These are phyloP conservation scores for Penaeus vannamei DNA, from an alignment of 1,140 invertebrate species.

Conservation along the genomic window DNA sequence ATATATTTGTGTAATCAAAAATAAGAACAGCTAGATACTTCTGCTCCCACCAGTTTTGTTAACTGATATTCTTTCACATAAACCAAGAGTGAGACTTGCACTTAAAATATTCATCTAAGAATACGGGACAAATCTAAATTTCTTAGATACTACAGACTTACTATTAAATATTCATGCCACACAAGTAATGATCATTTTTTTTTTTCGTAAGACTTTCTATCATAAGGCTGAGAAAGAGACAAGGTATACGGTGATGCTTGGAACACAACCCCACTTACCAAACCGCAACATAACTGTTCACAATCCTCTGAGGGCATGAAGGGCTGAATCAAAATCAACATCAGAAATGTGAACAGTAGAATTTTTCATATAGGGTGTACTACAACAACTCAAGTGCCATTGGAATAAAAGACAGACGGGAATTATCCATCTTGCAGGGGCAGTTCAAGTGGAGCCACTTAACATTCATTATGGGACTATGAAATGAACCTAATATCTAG, in stretches of 20 bases:
- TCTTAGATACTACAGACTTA: no score
- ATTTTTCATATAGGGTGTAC: conserved; percentile 3
- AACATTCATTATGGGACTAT: conserved; percentile 26
- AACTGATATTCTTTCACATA: no score
- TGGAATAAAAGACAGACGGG: conserved; percentile 39
- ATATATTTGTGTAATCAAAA: no score
- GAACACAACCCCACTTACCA: conserved; percentile 80
- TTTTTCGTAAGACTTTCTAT: no score
- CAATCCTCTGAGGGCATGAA: conserved; percentile 82
- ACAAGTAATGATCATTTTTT: no score
- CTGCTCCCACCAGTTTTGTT: no score
- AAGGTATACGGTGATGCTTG: not conserved
- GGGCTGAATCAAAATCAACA: conserved; percentile 71
- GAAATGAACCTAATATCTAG: not conserved
- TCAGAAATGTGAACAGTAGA: conserved; percentile 76
- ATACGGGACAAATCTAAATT: no score
- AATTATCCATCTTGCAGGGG: not conserved
- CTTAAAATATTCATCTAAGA: no score
- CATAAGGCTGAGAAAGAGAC: not conserved
- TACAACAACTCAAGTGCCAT: not conserved
- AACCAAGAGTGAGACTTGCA: no score
- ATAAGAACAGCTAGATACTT: no score
- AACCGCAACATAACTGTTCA: conserved; percentile 90
- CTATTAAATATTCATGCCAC: no score
- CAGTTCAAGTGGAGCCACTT: conserved; percentile 1